These are phyloP conservation scores for Kryphioiulus occultus DNA, from an alignment of 2,888 invertebrate species.

Conservation along the genomic window DNA sequence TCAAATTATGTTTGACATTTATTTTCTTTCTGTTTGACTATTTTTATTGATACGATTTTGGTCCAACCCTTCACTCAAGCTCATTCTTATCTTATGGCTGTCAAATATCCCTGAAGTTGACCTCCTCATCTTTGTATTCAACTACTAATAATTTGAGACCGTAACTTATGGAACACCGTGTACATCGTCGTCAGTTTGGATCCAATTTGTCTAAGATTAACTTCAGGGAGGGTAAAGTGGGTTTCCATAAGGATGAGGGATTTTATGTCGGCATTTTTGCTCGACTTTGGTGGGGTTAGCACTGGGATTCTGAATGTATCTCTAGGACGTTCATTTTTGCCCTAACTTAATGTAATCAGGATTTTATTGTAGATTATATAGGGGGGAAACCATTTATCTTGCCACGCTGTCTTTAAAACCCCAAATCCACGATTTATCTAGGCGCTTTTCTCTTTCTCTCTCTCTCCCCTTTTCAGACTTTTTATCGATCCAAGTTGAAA, in stretches of 20 bases:
- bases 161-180: not conserved
- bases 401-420: slow-evolving; percentile 26
- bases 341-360: slow-evolving; percentile 26
- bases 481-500: slow-evolving; percentile 26
- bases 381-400: slow-evolving; percentile 22
- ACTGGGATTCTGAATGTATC: not conserved
- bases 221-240: not conserved
- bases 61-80: too few relatives aligned
- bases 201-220: slow-evolving; percentile 18
- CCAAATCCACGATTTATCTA: not conserved
- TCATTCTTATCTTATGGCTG: too few relatives aligned
- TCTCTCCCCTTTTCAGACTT: not conserved
- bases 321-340: slow-evolving; percentile 29
- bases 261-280: not conserved
- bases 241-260: not conserved
- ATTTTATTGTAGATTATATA: slow-evolving; percentile 26
- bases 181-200: not conserved
- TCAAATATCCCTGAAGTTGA: too few relatives aligned
- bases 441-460: not conserved
- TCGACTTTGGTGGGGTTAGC: slow-evolving; percentile 8
- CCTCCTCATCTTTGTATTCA: too few relatives aligned
- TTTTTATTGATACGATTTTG: too few relatives aligned
- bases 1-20: too few relatives aligned
- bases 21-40: too few relatives aligned
- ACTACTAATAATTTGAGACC: too few relatives aligned